Base-by-base conservation (phyloP, 37 sponge, comb jelly and placozoan genomes). In the Aphrocallistes beatrix region DNA sequence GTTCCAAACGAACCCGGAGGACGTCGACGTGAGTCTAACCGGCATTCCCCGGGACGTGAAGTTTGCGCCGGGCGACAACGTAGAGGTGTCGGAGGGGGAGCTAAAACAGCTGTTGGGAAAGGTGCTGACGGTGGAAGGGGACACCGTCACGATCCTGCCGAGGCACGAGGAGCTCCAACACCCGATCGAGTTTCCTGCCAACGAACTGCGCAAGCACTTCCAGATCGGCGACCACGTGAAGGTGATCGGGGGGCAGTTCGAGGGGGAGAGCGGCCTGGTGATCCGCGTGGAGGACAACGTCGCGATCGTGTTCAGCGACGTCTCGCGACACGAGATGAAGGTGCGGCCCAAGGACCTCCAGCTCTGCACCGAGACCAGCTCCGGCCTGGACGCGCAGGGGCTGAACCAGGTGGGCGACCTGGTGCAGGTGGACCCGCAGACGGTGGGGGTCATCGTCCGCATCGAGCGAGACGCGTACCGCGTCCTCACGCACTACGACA, bases 141-240 rank as follows among this genome's bases (percentile, higher is more conserved):
- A 92, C 17, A 90, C 48, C 23, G 90, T 98, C 81, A 95, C 91
- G 37, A 87, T 98, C 23, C 50, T 91, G 39, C 96, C 99, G 0
- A 90, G 91, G 23, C 96, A 98, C 69, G 94, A 93, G 38, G 99
- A 98, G 51, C 86, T 98, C 23, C 83, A 96, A 94, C 90, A 91
- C 32, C 90, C 91, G 0, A 81, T 98, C 37, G 94, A 91, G 83
- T 98, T 98, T 51, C 91, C 89, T 51, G 37, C 83, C 21, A 39
- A 81, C 0, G 93, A 98, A 83, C 83, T 98, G 37, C 37, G 88
- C 39, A 98, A 98, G 88, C 86, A 84, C 39, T 98, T 98, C 89
- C 87, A 86, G 36, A 89, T 93, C 25, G 99, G 99, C 0, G 99
- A 98, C 83, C 99, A 98, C 47, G 95, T 98, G 51, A 95, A 91